Evolutionary conservation across 2,888 invertebrate species (phyloP).

Genomic region (Danaus chrysippus): DNA sequence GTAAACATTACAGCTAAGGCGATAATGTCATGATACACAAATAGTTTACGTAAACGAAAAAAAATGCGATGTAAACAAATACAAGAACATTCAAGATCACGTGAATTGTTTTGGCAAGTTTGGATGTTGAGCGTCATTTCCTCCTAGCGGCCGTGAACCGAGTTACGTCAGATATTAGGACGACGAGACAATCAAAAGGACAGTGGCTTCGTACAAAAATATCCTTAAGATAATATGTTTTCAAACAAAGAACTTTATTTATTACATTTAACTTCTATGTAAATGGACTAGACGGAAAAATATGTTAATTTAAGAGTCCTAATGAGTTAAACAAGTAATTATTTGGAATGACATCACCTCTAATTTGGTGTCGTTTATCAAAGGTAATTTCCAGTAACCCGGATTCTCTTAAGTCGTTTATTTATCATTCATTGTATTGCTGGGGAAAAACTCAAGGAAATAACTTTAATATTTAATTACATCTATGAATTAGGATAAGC

Average conservation of each 20-base stretch:
- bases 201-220: constrained; percentile 41
- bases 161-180: constrained; percentile 72
- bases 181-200: constrained; percentile 53
- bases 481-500: background rate
- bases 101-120: constrained; percentile 44
- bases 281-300: background rate
- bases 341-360: constrained; percentile 23
- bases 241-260: no score
- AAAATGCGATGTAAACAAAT: no score
- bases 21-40: no score
- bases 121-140: constrained; percentile 75
- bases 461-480: background rate
- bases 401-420: constrained; percentile 14
- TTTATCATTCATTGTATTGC: constrained; percentile 7
- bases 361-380: constrained; percentile 30
- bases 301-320: background rate
- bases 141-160: constrained; percentile 74
- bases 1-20: no score
- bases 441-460: constrained; percentile 12
- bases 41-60: no score
- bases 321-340: background rate
- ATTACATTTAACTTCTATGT: no score
- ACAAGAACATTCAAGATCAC: no score
- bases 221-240: no score
- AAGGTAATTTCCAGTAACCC: constrained; percentile 31